Percentiles rank a stretch among this genome's conserved stretches.
These are phyloP conservation scores for Trachelus stipa DNA, from an alignment of 2,888 invertebrate species.

Conservation along the genomic window DNA sequence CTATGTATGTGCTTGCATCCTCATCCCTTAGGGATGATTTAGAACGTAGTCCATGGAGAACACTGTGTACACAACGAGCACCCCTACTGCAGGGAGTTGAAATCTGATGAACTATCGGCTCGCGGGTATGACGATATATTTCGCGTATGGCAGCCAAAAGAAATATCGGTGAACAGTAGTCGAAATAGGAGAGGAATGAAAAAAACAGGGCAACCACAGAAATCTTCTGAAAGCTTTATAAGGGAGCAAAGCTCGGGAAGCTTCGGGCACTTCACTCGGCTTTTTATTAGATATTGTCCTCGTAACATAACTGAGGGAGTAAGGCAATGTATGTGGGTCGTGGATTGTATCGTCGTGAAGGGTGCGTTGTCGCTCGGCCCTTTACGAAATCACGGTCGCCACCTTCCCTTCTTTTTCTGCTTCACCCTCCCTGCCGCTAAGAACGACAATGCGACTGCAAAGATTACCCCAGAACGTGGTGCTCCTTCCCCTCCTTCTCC, in stretches of 20 bases:
- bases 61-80: background rate
- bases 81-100: background rate
- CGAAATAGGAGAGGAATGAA: background rate
- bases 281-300: constrained; percentile 58
- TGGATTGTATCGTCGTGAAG: constrained; percentile 16
- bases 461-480: constrained; percentile 38
- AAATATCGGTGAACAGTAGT: background rate
- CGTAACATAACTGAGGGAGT: constrained; percentile 42
- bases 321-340: constrained; percentile 32
- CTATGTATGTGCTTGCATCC: background rate
- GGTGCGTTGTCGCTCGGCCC: background rate
- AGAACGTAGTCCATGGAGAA: background rate
- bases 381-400: constrained; percentile 14
- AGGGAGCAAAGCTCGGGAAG: constrained; percentile 23
- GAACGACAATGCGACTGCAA: constrained; percentile 15
- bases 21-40: background rate
- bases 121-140: background rate
- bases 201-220: constrained; percentile 6
- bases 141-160: too few species aligned
- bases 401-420: background rate
- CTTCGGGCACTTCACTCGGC: constrained; percentile 37
- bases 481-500: constrained; percentile 6
- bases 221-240: constrained; percentile 35
- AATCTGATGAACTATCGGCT: background rate
- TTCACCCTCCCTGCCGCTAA: background rate